Conservation (phyloP, 1,140 invertebrate species). For the Phthorimaea operculella region DNA sequence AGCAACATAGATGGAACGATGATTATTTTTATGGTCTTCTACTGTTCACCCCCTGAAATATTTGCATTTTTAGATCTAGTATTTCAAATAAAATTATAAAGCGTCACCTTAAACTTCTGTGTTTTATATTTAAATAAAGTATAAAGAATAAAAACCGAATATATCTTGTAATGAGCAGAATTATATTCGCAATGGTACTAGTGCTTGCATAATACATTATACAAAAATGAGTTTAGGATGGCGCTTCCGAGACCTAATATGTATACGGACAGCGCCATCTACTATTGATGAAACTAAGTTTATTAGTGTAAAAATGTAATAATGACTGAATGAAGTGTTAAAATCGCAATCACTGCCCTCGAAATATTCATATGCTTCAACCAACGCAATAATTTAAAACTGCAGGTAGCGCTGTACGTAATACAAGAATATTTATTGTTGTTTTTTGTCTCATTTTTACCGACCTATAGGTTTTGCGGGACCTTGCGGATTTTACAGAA, state of each 20-base stretch:
- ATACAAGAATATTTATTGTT: slow-evolving; percentile 16
- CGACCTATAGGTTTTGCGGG: slow-evolving; percentile 18
- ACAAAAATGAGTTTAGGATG: slow-evolving; percentile 60
- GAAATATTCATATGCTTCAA: slow-evolving; percentile 16
- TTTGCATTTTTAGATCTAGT: no score
- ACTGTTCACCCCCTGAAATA: no score
- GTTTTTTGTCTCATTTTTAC: slow-evolving; percentile 17
- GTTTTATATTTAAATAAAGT: background rate
- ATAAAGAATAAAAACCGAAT: no score
- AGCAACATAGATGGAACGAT: no score
- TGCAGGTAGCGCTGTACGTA: slow-evolving; percentile 45
- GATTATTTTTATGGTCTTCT: no score
- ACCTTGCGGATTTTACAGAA: slow-evolving; percentile 13
- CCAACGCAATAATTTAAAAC: background rate
- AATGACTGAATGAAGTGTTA: background rate
- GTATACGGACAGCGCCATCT: slow-evolving; percentile 54
- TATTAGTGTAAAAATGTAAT: slow-evolving; percentile 6
- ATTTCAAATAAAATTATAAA: background rate
- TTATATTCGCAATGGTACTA: no score
- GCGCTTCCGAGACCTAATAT: slow-evolving; percentile 35
- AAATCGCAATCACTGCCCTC: slow-evolving; percentile 55
- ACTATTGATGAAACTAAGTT: slow-evolving; percentile 1
- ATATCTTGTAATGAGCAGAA: no score
- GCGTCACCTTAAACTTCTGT: slow-evolving; percentile 3
- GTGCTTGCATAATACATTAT: no score